phyloP scores from a whole-genome alignment of 2,113 vertebrate genomes.

The Rhombomys opimus region DNA sequence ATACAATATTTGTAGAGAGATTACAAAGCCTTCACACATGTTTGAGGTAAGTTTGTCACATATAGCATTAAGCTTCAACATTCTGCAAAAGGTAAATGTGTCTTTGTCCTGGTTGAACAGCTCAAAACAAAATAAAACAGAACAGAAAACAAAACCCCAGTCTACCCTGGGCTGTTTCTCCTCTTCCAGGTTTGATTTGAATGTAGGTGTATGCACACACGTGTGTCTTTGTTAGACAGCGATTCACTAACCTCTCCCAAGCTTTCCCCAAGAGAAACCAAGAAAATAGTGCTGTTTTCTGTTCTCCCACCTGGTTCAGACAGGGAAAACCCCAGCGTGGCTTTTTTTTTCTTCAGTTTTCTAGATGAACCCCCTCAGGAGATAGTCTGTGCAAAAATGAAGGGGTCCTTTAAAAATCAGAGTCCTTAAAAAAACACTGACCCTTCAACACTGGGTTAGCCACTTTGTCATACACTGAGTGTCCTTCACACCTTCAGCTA shows the following conservation, averaged over 20 bases:
- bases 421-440: no score
- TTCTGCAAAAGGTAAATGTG: constrained; percentile 64
- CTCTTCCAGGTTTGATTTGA: constrained; percentile 48
- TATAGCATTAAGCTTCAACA: constrained; percentile 47
- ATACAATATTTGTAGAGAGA: constrained; percentile 63
- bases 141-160: background rate
- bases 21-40: constrained; percentile 9
- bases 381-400: constrained; percentile 71
- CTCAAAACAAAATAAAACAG: background rate
- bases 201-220: background rate
- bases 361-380: constrained; percentile 69
- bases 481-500: background rate
- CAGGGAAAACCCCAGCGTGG: constrained; percentile 56
- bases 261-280: constrained; percentile 58
- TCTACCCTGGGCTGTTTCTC: constrained; percentile 40
- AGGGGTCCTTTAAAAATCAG: constrained; percentile 76
- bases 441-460: background rate
- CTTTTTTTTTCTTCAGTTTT: constrained; percentile 79
- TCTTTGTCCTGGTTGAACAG: constrained; percentile 58
- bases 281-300: constrained; percentile 60
- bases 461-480: background rate
- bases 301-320: constrained; percentile 66
- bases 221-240: background rate
- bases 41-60: constrained; percentile 49
- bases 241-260: constrained; percentile 50